Evolutionary conservation across 2,888 invertebrate species (phyloP).

Genomic region (Osedax frankpressi): DNA sequence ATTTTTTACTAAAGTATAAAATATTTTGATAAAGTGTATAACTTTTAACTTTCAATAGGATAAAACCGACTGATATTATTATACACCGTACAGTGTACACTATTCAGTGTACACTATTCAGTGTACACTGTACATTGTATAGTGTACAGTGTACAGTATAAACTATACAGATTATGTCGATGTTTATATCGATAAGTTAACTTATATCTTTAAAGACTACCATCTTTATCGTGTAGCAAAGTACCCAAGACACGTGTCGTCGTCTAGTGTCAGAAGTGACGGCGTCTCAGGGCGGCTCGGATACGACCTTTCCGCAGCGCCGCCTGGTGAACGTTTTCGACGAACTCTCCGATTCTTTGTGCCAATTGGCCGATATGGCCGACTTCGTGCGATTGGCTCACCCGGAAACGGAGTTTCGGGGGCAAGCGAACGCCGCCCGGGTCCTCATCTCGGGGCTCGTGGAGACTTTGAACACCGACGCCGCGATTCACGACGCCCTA

Average conservation of each 20-base stretch:
- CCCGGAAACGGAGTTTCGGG: constrained; percentile 59
- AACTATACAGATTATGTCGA: too few species aligned
- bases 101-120: too few species aligned
- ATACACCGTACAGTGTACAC: too few species aligned
- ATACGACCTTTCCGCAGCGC: constrained; percentile 41
- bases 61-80: too few species aligned
- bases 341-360: constrained; percentile 81
- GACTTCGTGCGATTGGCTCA: constrained; percentile 90
- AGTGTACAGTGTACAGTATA: too few species aligned
- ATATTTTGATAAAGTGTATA: too few species aligned
- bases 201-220: too few species aligned
- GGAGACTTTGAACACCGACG: constrained; percentile 84
- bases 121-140: too few species aligned
- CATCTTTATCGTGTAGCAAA: too few species aligned
- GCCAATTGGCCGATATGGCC: constrained; percentile 88
- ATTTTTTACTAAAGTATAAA: too few species aligned
- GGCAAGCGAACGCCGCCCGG: constrained; percentile 79
- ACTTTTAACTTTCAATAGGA: too few species aligned
- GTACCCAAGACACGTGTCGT: background rate
- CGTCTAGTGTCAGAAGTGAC: background rate
- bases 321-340: constrained; percentile 78
- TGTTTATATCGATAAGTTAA: too few species aligned
- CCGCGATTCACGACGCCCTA: constrained; percentile 65
- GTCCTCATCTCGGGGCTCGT: constrained; percentile 77
- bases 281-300: background rate